Evolutionary conservation across 2,888 invertebrate genomes (phyloP).

Genomic region (Drosophila putrida): DNA sequence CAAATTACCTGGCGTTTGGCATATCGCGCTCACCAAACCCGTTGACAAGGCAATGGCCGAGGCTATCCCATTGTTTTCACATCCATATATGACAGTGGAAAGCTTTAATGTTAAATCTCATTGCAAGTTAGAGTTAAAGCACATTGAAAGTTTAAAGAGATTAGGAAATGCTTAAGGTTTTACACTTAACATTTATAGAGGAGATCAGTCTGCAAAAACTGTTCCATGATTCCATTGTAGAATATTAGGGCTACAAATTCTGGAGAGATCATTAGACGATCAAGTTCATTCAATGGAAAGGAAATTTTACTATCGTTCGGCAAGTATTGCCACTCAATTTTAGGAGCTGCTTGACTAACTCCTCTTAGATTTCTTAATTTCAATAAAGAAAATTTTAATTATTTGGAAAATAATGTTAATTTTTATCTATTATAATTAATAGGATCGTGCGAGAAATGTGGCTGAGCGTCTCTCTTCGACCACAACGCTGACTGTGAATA

Average conservation of each 20-base stretch:
- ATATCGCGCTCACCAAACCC: conserved; percentile 36
- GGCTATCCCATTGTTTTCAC: conserved; percentile 23
- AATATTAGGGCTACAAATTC: no score
- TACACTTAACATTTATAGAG: no score
- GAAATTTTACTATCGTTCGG: no score
- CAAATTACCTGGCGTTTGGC: conserved; percentile 46
- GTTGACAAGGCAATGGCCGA: conserved; percentile 27
- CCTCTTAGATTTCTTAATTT: no score
- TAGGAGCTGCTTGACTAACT: not conserved
- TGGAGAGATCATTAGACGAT: no score
- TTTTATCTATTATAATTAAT: conserved; percentile 39
- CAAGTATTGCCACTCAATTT: not conserved
- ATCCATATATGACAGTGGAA: conserved; percentile 14
- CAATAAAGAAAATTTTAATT: not conserved
- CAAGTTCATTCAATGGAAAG: no score
- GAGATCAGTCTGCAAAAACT: no score
- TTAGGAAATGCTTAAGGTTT: not conserved
- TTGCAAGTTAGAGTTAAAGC: not conserved
- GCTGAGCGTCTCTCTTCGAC: conserved; percentile 92
- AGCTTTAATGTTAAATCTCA: conserved; percentile 1
- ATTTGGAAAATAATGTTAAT: not conserved
- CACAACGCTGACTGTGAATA: conserved; percentile 93
- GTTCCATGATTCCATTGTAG: no score
- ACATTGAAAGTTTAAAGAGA: not conserved
- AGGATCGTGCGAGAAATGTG: conserved; percentile 94